Conservation (phyloP, 2,797 vertebrate genomes). For the Emys orbicularis region DNA sequence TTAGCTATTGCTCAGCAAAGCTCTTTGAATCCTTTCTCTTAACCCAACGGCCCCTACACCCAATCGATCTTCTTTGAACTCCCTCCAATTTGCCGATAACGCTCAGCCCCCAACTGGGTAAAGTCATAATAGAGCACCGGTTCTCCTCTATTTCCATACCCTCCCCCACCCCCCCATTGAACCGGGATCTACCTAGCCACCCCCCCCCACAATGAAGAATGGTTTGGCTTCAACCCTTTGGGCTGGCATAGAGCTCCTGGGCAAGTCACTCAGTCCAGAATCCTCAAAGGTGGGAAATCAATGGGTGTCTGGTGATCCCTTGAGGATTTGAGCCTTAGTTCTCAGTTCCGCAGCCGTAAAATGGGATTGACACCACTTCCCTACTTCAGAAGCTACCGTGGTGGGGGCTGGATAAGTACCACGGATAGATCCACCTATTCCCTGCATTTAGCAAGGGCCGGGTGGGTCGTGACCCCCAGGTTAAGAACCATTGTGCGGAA, state of each 20-base stretch:
- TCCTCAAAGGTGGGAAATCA: background rate
- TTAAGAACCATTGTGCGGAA: too few species aligned
- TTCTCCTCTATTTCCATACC: too few species aligned
- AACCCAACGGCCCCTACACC: background rate
- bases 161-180: background rate
- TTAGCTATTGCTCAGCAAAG: too few species aligned
- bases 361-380: too few species aligned
- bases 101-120: too few species aligned
- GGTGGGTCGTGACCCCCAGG: too few species aligned
- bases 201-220: too few species aligned
- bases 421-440: background rate
- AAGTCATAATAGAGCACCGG: background rate
- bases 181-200: background rate
- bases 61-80: too few species aligned
- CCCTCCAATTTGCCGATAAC: too few species aligned
- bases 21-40: background rate
- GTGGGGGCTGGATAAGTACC: background rate
- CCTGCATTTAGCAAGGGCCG: background rate
- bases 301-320: too few species aligned
- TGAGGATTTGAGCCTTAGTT: too few species aligned
- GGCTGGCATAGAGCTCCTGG: background rate
- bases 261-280: background rate
- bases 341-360: too few species aligned
- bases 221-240: background rate
- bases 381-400: background rate